phyloP scores from a whole-genome alignment of 2,888 invertebrate species.

The Drepanosiphum platanoidis region DNA sequence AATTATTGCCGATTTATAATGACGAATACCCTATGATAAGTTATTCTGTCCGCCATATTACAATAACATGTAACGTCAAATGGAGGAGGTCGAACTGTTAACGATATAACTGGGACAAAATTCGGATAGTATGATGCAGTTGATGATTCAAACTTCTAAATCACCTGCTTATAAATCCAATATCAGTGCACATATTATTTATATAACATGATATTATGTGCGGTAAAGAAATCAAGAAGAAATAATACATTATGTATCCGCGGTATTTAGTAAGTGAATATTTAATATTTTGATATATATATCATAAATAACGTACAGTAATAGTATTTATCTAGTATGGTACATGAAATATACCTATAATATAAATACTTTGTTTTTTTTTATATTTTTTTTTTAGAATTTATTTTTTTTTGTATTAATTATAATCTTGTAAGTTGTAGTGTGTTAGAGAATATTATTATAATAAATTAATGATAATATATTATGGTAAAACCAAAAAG shows the following conservation, averaged over 20 bases:
- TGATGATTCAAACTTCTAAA: conserved; percentile 1
- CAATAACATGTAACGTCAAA: background rate
- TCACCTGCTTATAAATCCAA: conserved; percentile 13
- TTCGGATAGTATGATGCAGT: conserved; percentile 25
- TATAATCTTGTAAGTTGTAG: conserved; percentile 10
- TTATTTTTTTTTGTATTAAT: conserved; percentile 5
- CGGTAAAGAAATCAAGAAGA: conserved; percentile 19
- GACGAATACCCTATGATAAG: background rate
- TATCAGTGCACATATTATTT: background rate
- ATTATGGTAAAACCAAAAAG: conserved; percentile 23
- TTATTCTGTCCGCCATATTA: background rate
- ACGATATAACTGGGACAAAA: conserved; percentile 7
- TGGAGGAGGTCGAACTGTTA: background rate
- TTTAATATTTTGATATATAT: conserved; percentile 15
- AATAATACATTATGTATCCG: conserved; percentile 9
- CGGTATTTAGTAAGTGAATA: conserved; percentile 1
- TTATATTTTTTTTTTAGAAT: too few relatives aligned
- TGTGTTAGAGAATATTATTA: conserved; percentile 20
- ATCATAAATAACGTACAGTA: background rate
- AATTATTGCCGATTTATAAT: conserved; percentile 35
- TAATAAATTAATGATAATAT: conserved; percentile 4
- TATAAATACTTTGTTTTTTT: background rate
- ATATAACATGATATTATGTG: background rate
- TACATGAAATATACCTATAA: background rate
- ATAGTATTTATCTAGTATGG: conserved; percentile 1